phyloP scores from a whole-genome alignment of 2,888 invertebrate genomes.

The Pheosia gnoma region DNA sequence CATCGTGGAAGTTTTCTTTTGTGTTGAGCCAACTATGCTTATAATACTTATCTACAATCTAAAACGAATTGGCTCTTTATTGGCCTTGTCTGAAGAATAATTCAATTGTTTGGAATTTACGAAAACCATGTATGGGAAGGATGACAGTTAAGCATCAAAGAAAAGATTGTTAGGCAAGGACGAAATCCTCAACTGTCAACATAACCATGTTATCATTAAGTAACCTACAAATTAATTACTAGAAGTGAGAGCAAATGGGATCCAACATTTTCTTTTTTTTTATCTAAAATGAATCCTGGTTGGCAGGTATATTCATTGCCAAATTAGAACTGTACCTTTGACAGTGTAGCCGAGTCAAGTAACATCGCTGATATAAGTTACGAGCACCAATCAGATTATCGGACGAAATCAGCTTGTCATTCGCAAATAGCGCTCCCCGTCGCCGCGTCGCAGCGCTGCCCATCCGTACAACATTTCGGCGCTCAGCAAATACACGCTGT shows the following conservation, averaged over 20 bases:
- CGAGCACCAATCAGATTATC: constrained; percentile 19
- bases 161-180: not conserved
- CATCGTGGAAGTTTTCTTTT: constrained; percentile 4
- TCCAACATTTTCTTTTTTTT: no score
- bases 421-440: constrained; percentile 21
- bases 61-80: not conserved
- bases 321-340: not conserved
- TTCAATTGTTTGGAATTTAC: not conserved
- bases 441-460: constrained; percentile 12
- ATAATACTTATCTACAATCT: not conserved
- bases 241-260: no score
- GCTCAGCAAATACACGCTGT: constrained; percentile 15
- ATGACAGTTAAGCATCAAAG: not conserved
- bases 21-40: not conserved
- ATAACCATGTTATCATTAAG: no score
- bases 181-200: not conserved
- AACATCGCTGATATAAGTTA: constrained; percentile 14
- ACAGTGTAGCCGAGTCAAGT: constrained; percentile 16
- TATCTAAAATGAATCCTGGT: no score
- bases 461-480: constrained; percentile 10
- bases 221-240: no score
- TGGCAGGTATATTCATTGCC: no score
- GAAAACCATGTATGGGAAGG: not conserved
- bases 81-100: not conserved
- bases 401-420: constrained; percentile 29